Percentiles rank a stretch among this genome's conserved stretches.
Conservation (phyloP, 1,140 invertebrate species). For the Lysiphlebus fabarum region DNA sequence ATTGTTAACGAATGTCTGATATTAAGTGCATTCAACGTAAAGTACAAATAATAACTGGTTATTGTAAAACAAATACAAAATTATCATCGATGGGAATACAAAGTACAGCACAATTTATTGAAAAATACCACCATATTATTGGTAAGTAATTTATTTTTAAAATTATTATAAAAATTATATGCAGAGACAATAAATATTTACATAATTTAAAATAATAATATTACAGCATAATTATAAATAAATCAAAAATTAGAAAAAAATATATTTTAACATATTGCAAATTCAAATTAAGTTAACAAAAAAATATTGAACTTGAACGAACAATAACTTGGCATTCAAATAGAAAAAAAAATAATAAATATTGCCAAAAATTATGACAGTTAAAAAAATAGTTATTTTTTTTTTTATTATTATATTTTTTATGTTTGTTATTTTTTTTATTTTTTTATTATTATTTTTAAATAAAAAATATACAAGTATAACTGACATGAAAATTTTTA, state of each 20-base stretch:
- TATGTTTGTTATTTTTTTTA: too few species aligned
- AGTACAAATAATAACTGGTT: conserved; percentile 18
- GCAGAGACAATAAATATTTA: not conserved
- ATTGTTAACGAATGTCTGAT: conserved; percentile 20
- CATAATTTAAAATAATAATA: too few species aligned
- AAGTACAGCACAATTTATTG: conserved; percentile 52
- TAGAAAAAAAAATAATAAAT: too few species aligned
- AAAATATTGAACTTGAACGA: too few species aligned
- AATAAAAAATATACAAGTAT: too few species aligned
- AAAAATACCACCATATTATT: conserved; percentile 53
- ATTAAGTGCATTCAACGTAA: conserved; percentile 17
- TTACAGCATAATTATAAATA: not conserved
- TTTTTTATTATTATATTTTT: too few species aligned
- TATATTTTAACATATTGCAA: not conserved
- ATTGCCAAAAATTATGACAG: not conserved
- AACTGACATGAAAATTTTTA: too few species aligned
- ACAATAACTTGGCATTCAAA: not conserved
- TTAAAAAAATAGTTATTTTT: too few species aligned
- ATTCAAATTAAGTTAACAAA: not conserved
- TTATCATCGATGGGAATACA: conserved; percentile 55
- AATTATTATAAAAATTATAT: not conserved
- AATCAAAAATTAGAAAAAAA: not conserved
- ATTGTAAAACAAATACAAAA: conserved; percentile 26
- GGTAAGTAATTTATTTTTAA: conserved; percentile 35
- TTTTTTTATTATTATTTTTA: too few species aligned